Evolutionary conservation across 2,113 vertebrate genomes (phyloP).

Genomic region (Cavia porcellus): DNA sequence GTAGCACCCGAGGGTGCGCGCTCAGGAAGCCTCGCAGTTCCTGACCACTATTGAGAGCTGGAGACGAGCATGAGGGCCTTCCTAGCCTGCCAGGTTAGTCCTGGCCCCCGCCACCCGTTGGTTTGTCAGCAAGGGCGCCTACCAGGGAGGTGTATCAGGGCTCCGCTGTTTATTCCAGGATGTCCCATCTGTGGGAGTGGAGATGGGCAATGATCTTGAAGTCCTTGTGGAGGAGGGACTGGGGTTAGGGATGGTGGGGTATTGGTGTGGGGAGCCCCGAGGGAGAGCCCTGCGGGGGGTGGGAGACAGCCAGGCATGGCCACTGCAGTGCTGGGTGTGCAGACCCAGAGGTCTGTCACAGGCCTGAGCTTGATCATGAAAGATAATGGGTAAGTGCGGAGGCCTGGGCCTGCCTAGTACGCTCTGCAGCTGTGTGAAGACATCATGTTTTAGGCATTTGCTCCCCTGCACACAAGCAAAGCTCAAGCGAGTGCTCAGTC

Average conservation of each 20-base stretch:
- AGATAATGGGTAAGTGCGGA: background rate
- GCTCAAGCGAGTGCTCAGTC: fast-evolving
- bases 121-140: background rate
- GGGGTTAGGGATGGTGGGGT: background rate
- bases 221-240: no score
- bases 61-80: background rate
- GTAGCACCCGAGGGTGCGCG: background rate
- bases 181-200: background rate
- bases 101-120: background rate
- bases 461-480: background rate
- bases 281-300: background rate
- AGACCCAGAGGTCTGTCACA: background rate
- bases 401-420: background rate
- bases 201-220: background rate
- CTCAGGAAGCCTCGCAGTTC: background rate
- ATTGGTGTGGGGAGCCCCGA: background rate
- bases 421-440: background rate
- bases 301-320: background rate
- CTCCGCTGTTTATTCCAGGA: background rate
- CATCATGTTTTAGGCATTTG: background rate
- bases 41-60: background rate
- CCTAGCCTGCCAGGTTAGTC: background rate
- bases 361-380: background rate
- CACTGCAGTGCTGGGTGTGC: background rate
- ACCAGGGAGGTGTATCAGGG: background rate